Evolutionary conservation across 2,797 vertebrate species (phyloP), one percentile per base, ranked within the genome.

Genomic region (Hoplostethus mediterraneus): DNA sequence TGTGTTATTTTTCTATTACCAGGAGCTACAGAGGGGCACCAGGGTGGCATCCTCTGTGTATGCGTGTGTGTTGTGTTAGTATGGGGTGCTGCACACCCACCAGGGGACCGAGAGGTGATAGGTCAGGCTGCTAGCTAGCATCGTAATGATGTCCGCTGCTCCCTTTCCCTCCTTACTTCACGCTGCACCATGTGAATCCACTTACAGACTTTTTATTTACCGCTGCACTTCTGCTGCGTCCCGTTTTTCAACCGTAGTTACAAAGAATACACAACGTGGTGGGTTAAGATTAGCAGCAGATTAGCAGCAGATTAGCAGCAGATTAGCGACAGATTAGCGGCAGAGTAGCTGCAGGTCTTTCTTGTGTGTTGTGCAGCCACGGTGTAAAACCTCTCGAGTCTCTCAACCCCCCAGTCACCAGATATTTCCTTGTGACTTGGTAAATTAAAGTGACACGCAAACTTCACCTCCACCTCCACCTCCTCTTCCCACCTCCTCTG

Each of bases 1-100:
- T 63, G 81, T 84, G 84, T 81, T 73, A 86, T 84, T 89, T 86
- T 87, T 84, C 83, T 87, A 87, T 92, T 89, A 84, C 66, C 57
- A 31, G 12, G 51, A 89, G 67, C 87, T 58, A 65, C 63, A 16
- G 30, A 52, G 76, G 80, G 66, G 82, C 76, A 65, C 30, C 45
- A 10, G n/a, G 47, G 57, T 71, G 69, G 71, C 82, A 73, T 54
- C 44, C 38, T 75, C 65, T 59, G 76, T 38, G 65, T 64, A n/a
- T 65, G 54, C 69, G 33, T 57, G 65, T 49, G 66, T 57, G 49
- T 17, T 52, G 45, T 62, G 66, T 86, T 62, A 72, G 68, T 83
- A 81, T 83, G 82, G 73, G 71, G 57, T 54, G 62, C 49, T 69
- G 75, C 71, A 62, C 47, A 2, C 76, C 49, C 48, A 17, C 55